Evolutionary conservation across 2,113 vertebrate genomes (phyloP).

Genomic region (Agapornis roseicollis): DNA sequence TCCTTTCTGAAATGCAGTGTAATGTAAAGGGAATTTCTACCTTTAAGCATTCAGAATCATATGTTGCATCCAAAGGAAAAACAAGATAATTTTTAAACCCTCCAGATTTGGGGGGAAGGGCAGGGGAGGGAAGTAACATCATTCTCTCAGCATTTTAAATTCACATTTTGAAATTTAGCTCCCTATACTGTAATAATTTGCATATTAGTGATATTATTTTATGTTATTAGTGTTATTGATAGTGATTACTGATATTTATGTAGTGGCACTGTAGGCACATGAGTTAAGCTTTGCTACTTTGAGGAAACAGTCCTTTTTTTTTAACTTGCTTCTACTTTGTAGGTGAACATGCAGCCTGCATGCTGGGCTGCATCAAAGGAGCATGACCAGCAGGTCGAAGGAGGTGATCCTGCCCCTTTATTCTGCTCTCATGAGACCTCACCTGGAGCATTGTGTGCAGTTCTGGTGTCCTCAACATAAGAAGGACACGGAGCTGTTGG

Average conservation of each 20-base stretch:
- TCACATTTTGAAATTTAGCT: neutral
- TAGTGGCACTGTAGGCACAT: rapidly evolving
- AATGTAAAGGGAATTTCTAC: neutral
- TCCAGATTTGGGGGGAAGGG: neutral
- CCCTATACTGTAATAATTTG: neutral
- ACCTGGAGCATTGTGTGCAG: no score
- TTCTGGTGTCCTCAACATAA: no score
- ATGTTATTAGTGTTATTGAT: neutral
- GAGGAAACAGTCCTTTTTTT: neutral
- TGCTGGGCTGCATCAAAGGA: no score
- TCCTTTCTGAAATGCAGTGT: neutral
- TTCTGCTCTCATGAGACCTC: no score
- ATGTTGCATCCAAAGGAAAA: neutral
- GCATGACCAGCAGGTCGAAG: no score
- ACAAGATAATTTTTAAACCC: neutral
- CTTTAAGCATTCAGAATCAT: rapidly evolving
- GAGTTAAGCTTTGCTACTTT: neutral
- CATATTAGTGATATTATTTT: neutral
- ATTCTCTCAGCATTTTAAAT: neutral
- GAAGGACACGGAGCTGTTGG: no score
- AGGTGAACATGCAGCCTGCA: neutral
- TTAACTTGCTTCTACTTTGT: neutral
- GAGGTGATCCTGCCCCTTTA: no score
- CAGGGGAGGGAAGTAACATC: neutral
- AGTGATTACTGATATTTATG: neutral